These are phyloP conservation scores for Drosophila pandora DNA, from an alignment of 1,140 invertebrate genomes.

Conservation along the genomic window DNA sequence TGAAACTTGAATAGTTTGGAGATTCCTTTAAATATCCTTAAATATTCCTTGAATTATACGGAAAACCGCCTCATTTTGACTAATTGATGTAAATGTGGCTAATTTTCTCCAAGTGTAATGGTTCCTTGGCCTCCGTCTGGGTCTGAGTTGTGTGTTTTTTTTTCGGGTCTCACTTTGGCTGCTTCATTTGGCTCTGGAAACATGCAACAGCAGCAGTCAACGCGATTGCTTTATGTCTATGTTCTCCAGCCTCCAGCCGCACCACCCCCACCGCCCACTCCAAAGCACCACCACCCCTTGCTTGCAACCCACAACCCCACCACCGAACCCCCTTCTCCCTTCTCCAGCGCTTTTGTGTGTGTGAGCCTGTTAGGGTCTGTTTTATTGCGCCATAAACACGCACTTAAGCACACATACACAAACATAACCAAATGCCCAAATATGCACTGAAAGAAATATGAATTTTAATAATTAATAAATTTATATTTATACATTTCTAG, in stretches of 20 bases:
- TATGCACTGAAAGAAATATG: not conserved
- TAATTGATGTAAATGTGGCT: no score
- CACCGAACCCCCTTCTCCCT: no score
- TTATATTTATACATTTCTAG: no score
- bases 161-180: conserved; percentile 42
- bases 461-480: not conserved
- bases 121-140: conserved; percentile 25
- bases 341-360: conserved; percentile 23
- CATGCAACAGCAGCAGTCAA: conserved; percentile 57
- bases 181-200: conserved; percentile 70
- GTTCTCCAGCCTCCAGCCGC: conserved; percentile 10
- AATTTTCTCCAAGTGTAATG: conserved; percentile 8
- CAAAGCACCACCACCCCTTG: not conserved
- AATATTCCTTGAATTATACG: no score
- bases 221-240: conserved; percentile 51
- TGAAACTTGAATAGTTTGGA: no score
- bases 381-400: conserved; percentile 81
- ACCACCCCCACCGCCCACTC: not conserved
- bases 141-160: conserved; percentile 40
- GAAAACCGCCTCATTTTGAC: no score
- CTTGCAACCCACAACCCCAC: no score
- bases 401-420: conserved; percentile 71
- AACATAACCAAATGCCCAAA: conserved; percentile 31
- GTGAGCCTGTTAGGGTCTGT: conserved; percentile 73
- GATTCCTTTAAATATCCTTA: no score